Percentiles rank a stretch among this genome's conserved stretches.
Evolutionary conservation across 2,113 vertebrate species (phyloP).

Genomic region (Regulus satrapa): DNA sequence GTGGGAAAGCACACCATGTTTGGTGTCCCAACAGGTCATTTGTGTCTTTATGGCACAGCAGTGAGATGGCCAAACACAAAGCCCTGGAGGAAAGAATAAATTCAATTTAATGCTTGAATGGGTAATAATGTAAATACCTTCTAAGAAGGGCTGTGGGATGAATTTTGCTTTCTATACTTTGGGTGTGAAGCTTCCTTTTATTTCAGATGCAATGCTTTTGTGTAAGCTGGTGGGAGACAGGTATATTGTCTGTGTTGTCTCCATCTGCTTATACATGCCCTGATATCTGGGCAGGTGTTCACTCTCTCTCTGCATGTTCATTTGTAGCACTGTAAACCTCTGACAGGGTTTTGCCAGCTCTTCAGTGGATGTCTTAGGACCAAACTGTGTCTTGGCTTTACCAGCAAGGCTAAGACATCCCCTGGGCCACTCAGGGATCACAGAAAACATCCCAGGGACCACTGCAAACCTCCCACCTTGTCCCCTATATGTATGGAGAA

Average conservation of each 20-base stretch:
- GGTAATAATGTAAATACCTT: not conserved
- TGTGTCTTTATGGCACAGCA: not conserved
- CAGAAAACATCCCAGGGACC: not conserved
- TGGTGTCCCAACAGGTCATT: not conserved
- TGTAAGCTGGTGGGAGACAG: not conserved
- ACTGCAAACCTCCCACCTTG: not conserved
- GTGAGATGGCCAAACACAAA: not conserved
- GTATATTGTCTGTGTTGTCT: not conserved
- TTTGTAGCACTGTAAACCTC: not conserved
- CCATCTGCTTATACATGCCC: not conserved
- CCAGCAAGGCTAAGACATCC: not conserved
- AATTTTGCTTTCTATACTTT: not conserved
- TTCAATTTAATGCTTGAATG: not conserved
- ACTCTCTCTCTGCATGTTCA: rapidly evolving
- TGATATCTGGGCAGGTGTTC: not conserved
- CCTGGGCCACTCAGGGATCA: not conserved
- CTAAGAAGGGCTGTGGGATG: not conserved
- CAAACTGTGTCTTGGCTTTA: not conserved
- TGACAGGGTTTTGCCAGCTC: not conserved
- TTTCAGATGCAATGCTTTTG: not conserved
- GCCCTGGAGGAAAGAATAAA: not conserved
- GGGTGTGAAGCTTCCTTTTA: not conserved
- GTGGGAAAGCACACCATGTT: rapidly evolving
- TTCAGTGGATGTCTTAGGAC: not conserved
- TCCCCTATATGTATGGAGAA: not conserved